Percentiles rank a stretch among this genome's conserved stretches.
Conservation (phyloP, 2,888 invertebrate species). For the Calliscelio sp. region DNA sequence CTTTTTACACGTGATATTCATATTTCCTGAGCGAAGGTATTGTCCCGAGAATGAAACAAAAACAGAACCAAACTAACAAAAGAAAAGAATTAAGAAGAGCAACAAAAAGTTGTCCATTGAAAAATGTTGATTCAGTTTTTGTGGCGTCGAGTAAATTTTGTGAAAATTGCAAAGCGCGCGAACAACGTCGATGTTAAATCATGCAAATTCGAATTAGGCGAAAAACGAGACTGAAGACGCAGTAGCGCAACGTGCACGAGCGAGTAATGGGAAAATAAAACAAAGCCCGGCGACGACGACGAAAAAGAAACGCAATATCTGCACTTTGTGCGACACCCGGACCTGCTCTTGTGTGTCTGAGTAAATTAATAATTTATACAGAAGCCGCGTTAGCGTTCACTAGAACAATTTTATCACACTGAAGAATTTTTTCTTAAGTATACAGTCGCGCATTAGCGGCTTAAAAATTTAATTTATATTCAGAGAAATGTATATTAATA, state of each 20-base stretch:
- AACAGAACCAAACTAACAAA: background rate
- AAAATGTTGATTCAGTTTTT: constrained; percentile 42
- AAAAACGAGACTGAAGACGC: constrained; percentile 44
- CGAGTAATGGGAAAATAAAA: constrained; percentile 46
- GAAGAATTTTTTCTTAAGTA: constrained; percentile 4
- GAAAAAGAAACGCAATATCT: constrained; percentile 48
- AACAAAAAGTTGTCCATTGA: no score
- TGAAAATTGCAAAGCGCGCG: constrained; percentile 3
- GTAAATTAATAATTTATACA: constrained; percentile 60
- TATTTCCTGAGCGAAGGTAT: constrained; percentile 17
- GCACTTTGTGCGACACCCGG: constrained; percentile 34
- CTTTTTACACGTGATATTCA: constrained; percentile 49
- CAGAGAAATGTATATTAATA: constrained; percentile 31
- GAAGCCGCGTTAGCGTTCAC: constrained; percentile 9
- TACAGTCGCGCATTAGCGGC: background rate
- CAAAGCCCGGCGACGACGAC: constrained; percentile 18
- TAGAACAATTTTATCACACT: constrained; percentile 21
- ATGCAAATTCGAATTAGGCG: constrained; percentile 59
- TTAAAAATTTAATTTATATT: constrained; percentile 26
- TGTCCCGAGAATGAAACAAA: background rate
- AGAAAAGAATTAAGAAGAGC: no score
- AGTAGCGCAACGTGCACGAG: constrained; percentile 5
- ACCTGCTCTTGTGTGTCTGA: constrained; percentile 45
- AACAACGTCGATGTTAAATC: constrained; percentile 42
- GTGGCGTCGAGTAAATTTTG: constrained; percentile 24